Conservation (phyloP, 2,797 vertebrate species). For the Rhodeus uyekii region DNA sequence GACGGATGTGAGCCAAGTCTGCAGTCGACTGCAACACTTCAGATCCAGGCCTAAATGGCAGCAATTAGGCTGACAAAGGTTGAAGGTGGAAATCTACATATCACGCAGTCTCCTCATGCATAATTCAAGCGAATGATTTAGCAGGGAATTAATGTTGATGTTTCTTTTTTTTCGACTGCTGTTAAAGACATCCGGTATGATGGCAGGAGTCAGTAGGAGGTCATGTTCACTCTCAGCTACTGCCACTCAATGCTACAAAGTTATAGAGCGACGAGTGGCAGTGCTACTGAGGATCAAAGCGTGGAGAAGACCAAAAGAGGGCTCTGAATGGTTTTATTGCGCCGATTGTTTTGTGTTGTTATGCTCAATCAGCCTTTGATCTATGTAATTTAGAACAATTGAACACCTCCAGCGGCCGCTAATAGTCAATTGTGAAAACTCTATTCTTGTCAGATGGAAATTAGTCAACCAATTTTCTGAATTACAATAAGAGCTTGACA, state of each 20-base stretch:
- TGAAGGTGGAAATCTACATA: slow-evolving; percentile 75
- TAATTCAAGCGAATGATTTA: slow-evolving; percentile 78
- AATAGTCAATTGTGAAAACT: slow-evolving; percentile 41
- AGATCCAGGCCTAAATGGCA: slow-evolving; percentile 69
- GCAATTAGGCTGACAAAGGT: slow-evolving; percentile 77
- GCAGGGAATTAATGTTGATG: slow-evolving; percentile 77
- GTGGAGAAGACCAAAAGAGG: slow-evolving; percentile 18
- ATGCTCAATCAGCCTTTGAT: slow-evolving; percentile 49
- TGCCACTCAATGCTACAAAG: slow-evolving; percentile 63
- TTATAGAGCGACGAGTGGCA: slow-evolving; percentile 56
- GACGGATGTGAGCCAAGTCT: slow-evolving; percentile 68
- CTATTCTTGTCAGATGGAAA: slow-evolving; percentile 34
- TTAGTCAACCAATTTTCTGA: slow-evolving; percentile 40
- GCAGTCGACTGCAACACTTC: slow-evolving; percentile 60
- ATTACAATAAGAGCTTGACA: slow-evolving; percentile 45
- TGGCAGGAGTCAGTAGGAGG: slow-evolving; percentile 69
- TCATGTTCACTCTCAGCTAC: slow-evolving; percentile 69
- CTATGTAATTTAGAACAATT: slow-evolving; percentile 53
- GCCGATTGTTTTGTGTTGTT: slow-evolving; percentile 37
- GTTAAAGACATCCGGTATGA: slow-evolving; percentile 70
- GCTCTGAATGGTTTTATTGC: slow-evolving; percentile 23
- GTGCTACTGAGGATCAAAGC: slow-evolving; percentile 45
- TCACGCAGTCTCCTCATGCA: slow-evolving; percentile 70
- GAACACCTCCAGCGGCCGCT: slow-evolving; percentile 23
- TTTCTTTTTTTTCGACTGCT: slow-evolving; percentile 71